These are phyloP conservation scores for Clarias laeviceps DNA, from an alignment of 2,797 vertebrate genomes.

Conservation along the genomic window DNA sequence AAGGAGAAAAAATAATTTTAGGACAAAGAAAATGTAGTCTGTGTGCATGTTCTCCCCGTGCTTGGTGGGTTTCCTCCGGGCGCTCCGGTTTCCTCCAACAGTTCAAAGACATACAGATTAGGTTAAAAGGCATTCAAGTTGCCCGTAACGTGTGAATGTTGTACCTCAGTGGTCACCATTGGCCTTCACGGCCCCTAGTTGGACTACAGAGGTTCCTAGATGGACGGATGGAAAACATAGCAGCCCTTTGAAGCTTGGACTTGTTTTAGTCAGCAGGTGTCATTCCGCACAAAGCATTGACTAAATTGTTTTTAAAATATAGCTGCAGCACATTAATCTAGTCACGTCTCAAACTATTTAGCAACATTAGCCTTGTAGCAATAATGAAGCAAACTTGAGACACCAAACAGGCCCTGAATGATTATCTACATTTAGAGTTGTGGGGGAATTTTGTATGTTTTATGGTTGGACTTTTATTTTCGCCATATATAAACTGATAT, in stretches of 20 bases:
- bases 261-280: not conserved
- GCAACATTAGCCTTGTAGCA: not conserved
- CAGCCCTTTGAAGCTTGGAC: not conserved
- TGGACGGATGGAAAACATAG: not conserved
- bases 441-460: not conserved
- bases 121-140: too few species aligned
- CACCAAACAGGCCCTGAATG: not conserved
- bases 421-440: not conserved
- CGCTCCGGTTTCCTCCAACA: too few species aligned
- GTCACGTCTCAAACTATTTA: not conserved
- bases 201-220: too few species aligned
- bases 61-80: too few species aligned
- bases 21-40: not conserved
- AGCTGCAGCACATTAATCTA: too few species aligned
- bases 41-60: too few species aligned
- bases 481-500: not conserved
- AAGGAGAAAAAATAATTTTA: not conserved
- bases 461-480: not conserved
- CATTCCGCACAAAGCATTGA: not conserved
- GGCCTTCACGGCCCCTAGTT: too few species aligned
- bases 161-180: too few species aligned
- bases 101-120: too few species aligned
- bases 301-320: too few species aligned
- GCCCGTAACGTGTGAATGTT: too few species aligned
- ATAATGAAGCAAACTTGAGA: not conserved